Percentiles rank a stretch among this genome's conserved stretches.
phyloP scores from a whole-genome alignment of 2,113 vertebrate species.

The Polypterus bichir region DNA sequence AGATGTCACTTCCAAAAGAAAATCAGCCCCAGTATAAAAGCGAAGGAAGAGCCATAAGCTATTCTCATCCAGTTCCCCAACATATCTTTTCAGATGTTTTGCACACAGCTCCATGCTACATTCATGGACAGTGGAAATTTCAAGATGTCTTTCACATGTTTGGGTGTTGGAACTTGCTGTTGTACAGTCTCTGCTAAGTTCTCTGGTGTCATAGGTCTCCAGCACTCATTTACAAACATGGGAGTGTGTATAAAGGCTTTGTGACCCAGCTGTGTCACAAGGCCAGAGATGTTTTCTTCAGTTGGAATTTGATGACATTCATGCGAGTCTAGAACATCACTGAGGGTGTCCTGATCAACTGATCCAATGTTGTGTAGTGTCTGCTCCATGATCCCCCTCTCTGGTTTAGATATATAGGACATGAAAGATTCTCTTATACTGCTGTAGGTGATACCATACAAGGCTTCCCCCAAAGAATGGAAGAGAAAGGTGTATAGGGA shows the following conservation, averaged over 20 bases:
- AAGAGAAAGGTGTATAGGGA: constrained; percentile 15
- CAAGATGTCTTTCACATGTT: constrained; percentile 12
- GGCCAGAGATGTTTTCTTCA: background rate
- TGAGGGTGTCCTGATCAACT: background rate
- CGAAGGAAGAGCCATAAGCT: constrained; percentile 10
- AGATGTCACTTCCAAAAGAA: constrained; percentile 11
- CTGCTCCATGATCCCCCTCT: background rate
- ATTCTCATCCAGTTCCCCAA: constrained; percentile 9
- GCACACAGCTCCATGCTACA: constrained; percentile 6
- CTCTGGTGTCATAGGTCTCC: constrained; percentile 7
- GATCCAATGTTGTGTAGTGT: background rate
- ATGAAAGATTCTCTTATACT: constrained; percentile 14
- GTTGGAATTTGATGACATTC: background rate
- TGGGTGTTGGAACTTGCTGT: constrained; percentile 8
- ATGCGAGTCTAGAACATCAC: background rate
- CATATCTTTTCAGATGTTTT: constrained; percentile 16
- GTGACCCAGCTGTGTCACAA: background rate
- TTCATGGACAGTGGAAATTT: constrained; percentile 16
- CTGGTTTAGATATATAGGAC: constrained; percentile 9
- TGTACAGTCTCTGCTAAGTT: background rate
- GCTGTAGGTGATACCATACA: constrained; percentile 7
- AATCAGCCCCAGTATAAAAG: constrained; percentile 18
- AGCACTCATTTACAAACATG: background rate
- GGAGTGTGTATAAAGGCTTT: background rate
- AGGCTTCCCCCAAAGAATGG: constrained; percentile 16